Percentiles rank a stretch among this genome's conserved stretches.
phyloP scores from a whole-genome alignment of 2,888 invertebrate genomes.

The Desoria tigrina region DNA sequence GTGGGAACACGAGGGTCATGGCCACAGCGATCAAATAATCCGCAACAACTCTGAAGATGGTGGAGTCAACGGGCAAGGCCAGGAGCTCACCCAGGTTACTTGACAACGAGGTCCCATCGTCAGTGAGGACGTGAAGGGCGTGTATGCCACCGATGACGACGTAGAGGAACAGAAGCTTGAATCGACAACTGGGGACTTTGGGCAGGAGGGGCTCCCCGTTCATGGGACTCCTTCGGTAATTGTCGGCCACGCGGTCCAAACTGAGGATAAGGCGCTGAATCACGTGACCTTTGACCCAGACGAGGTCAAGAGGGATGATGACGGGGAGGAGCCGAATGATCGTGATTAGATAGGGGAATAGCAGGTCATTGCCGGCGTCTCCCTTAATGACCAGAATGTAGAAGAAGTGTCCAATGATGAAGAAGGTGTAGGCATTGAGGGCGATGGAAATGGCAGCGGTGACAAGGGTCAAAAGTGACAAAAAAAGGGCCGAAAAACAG shows the following conservation, averaged over 20 bases:
- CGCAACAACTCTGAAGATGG: neutral
- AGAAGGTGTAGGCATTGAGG: neutral
- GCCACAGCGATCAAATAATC: neutral
- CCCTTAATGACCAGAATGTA: neutral
- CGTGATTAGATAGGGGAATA: neutral
- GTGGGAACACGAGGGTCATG: neutral
- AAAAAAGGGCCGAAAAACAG: neutral
- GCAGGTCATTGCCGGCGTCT: no score
- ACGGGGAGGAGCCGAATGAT: neutral
- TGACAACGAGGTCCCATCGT: neutral
- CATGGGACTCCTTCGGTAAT: neutral
- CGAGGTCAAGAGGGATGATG: constrained; percentile 1
- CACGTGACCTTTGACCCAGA: constrained; percentile 2
- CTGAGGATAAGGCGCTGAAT: neutral
- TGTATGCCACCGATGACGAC: neutral
- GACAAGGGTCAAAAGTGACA: neutral
- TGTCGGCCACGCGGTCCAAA: neutral
- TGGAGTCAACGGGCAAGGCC: neutral
- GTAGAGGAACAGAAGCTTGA: neutral
- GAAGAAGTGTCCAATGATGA: neutral
- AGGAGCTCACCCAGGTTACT: no score
- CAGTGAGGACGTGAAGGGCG: neutral
- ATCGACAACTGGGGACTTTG: neutral
- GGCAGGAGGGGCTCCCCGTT: neutral
- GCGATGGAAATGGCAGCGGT: neutral